Evolutionary conservation across 2,888 invertebrate species (phyloP).

Genomic region (Erebia epiphron): DNA sequence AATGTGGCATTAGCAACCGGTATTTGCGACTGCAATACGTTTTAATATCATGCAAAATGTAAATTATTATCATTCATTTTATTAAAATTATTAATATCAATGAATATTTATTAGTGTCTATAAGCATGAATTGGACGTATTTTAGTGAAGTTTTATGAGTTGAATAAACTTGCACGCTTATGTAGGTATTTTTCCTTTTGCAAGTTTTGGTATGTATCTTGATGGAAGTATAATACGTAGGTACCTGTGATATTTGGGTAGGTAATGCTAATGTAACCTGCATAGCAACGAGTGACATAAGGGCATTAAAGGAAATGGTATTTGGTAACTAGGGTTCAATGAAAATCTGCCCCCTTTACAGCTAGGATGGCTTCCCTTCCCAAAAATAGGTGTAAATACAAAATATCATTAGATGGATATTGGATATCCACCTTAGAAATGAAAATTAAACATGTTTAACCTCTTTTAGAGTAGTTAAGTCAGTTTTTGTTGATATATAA

Average conservation of each 20-base stretch:
- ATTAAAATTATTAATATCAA: constrained; percentile 1
- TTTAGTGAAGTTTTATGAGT: neutral
- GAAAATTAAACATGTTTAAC: too few species aligned
- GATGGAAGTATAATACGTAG: neutral
- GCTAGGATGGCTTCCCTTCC: too few species aligned
- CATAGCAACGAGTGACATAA: too few species aligned
- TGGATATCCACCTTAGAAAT: too few species aligned
- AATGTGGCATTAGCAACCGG: constrained; percentile 12
- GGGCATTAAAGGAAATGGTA: too few species aligned
- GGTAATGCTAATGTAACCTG: too few species aligned
- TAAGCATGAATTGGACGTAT: neutral
- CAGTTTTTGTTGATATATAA: too few species aligned
- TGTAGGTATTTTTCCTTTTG: neutral
- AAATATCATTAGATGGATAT: too few species aligned
- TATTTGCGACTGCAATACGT: constrained; percentile 6
- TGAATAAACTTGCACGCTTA: neutral
- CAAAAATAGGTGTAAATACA: too few species aligned
- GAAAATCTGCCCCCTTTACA: too few species aligned
- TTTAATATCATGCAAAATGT: constrained; percentile 12
- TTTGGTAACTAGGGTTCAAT: too few species aligned
- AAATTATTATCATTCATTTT: constrained; percentile 10
- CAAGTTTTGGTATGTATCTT: neutral
- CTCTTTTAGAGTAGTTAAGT: too few species aligned
- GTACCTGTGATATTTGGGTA: neutral
- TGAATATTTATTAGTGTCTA: neutral